A percentile compares a stretch with the other conserved stretches of the same genome.
These are phyloP conservation scores for Endomychus coccineus DNA, from an alignment of 2,888 invertebrate species.

Conservation along the genomic window DNA sequence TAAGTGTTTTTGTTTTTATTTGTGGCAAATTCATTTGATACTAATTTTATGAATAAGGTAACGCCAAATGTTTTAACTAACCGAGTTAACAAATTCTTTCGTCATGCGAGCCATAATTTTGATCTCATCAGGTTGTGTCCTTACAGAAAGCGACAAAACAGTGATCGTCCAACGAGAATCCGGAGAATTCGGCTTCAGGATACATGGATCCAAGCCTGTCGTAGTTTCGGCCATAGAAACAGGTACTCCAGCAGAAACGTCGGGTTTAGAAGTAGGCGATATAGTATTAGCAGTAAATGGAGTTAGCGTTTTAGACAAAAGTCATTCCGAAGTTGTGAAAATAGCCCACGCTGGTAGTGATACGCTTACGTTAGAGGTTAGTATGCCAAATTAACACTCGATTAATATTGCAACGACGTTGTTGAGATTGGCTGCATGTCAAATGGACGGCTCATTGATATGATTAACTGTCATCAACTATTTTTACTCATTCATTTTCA, in stretches of 20 bases:
- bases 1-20: too few relatives aligned
- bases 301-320: conserved; percentile 82
- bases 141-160: conserved; percentile 78
- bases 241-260: conserved; percentile 87
- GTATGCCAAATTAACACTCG: neutral
- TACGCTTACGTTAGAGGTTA: conserved; percentile 72
- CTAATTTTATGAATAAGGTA: too few relatives aligned
- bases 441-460: too few relatives aligned
- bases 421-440: neutral
- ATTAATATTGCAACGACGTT: neutral
- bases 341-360: conserved; percentile 86
- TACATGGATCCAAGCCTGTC: conserved; percentile 93
- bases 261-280: conserved; percentile 89
- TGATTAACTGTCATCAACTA: too few relatives aligned
- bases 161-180: conserved; percentile 75
- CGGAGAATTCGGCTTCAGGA: conserved; percentile 90
- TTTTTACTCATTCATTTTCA: too few relatives aligned
- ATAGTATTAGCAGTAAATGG: conserved; percentile 89
- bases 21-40: too few relatives aligned
- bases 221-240: conserved; percentile 93
- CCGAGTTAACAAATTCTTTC: too few relatives aligned
- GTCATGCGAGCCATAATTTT: too few relatives aligned
- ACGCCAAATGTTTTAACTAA: too few relatives aligned
- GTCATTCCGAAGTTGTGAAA: conserved; percentile 88
- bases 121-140: neutral